phyloP scores from a whole-genome alignment of 2,113 vertebrate species.

The Scopus umbretta region DNA sequence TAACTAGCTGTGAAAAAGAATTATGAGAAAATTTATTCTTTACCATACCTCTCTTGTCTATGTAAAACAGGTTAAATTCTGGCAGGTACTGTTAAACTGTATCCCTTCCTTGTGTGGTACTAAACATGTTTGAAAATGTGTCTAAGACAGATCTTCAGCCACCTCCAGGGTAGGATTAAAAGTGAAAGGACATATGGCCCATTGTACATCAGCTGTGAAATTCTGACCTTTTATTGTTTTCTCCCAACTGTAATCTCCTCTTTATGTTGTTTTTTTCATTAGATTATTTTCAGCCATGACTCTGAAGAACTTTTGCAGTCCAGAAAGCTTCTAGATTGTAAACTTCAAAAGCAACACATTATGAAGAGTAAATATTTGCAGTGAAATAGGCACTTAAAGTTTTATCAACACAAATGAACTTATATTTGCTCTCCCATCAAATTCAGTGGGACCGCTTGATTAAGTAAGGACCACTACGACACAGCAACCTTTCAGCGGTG shows the following conservation, averaged over 20 bases:
- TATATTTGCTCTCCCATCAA: background rate
- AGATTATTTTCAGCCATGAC: background rate
- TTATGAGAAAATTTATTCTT: background rate
- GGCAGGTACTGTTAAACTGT: background rate
- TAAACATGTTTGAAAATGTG: background rate
- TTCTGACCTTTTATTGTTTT: background rate
- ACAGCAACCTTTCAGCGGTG: background rate
- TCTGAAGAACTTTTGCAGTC: background rate
- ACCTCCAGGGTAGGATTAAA: background rate
- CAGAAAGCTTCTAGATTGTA: background rate
- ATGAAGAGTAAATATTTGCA: background rate
- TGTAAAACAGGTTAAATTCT: background rate
- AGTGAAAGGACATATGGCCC: background rate
- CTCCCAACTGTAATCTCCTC: background rate
- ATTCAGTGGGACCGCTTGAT: background rate
- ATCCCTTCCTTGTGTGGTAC: background rate
- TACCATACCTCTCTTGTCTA: background rate
- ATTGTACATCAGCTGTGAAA: background rate
- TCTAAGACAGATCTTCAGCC: background rate
- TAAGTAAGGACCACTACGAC: background rate
- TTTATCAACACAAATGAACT: background rate
- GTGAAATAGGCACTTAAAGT: background rate
- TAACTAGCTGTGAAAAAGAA: slow-evolving; percentile 9
- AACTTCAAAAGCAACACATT: background rate
- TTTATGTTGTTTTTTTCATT: background rate